Evolutionary conservation across 2,888 invertebrate genomes (phyloP).

Genomic region (Eupithecia abbreviata): DNA sequence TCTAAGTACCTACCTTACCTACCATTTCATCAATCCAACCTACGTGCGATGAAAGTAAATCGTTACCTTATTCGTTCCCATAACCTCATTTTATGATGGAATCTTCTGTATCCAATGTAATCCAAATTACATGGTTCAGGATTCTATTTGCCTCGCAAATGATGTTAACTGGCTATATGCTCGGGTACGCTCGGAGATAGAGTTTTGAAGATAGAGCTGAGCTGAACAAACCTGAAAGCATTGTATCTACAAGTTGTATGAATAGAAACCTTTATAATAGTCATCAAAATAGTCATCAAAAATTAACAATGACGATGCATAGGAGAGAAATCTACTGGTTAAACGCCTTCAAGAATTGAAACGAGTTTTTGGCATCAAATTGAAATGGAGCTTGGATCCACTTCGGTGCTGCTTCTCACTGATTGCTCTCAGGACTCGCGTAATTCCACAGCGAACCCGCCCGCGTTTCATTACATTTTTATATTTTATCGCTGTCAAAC

Average conservation of each 20-base stretch:
- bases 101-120: constrained; percentile 43
- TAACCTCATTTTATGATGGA: constrained; percentile 25
- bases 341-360: background rate
- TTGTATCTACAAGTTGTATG: background rate
- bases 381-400: background rate
- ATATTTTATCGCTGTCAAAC: constrained; percentile 47
- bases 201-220: background rate
- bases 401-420: background rate
- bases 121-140: constrained; percentile 48
- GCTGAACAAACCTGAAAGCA: background rate
- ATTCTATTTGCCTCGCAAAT: constrained; percentile 54
- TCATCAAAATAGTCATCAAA: no score
- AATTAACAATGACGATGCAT: background rate
- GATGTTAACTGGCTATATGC: constrained; percentile 45
- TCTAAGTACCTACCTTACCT: background rate
- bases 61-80: constrained; percentile 17
- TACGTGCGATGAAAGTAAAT: constrained; percentile 30
- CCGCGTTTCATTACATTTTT: constrained; percentile 51
- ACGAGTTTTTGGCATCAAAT: background rate
- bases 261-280: background rate
- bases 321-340: background rate
- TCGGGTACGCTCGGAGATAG: background rate
- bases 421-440: constrained; percentile 25
- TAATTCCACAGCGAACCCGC: constrained; percentile 38
- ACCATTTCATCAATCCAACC: background rate